Conservation (phyloP, 2,888 invertebrate species). For the Antheraea assamensis region DNA sequence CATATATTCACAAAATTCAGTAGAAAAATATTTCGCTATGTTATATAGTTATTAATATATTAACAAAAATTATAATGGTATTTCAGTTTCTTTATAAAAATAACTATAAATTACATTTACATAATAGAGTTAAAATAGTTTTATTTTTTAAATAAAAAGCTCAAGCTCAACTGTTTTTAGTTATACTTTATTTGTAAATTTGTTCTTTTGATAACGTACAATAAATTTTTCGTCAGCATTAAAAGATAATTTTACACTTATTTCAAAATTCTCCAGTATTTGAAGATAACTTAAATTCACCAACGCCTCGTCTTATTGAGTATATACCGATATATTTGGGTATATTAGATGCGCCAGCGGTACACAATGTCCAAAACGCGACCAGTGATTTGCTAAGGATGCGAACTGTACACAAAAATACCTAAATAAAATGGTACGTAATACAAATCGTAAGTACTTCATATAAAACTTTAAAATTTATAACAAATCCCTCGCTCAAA, state of each 20-base stretch:
- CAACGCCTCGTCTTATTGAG: constrained; percentile 33
- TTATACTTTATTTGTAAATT: constrained; percentile 76
- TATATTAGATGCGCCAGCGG: constrained; percentile 24
- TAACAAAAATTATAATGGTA: too few relatives aligned
- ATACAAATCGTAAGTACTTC: constrained; percentile 59
- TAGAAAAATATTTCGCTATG: too few relatives aligned
- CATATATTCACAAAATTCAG: too few relatives aligned
- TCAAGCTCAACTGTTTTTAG: constrained; percentile 28
- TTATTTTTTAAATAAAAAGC: too few relatives aligned
- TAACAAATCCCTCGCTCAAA: constrained; percentile 59
- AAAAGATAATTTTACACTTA: constrained; percentile 68
- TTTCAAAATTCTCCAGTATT: constrained; percentile 60
- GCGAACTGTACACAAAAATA: constrained; percentile 71
- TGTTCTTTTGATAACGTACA: constrained; percentile 64
- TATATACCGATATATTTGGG: not conserved
- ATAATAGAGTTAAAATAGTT: too few relatives aligned
- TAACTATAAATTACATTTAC: too few relatives aligned
- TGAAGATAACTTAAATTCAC: constrained; percentile 63
- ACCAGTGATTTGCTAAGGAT: constrained; percentile 59
- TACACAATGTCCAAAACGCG: constrained; percentile 63
- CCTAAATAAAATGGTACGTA: constrained; percentile 63
- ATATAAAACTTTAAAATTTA: constrained; percentile 69
- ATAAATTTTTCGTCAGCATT: constrained; percentile 70
- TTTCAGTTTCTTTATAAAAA: too few relatives aligned
- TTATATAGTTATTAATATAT: too few relatives aligned